These are phyloP conservation scores for Colletes gigas DNA, from an alignment of 1,140 invertebrate genomes.

Conservation along the genomic window DNA sequence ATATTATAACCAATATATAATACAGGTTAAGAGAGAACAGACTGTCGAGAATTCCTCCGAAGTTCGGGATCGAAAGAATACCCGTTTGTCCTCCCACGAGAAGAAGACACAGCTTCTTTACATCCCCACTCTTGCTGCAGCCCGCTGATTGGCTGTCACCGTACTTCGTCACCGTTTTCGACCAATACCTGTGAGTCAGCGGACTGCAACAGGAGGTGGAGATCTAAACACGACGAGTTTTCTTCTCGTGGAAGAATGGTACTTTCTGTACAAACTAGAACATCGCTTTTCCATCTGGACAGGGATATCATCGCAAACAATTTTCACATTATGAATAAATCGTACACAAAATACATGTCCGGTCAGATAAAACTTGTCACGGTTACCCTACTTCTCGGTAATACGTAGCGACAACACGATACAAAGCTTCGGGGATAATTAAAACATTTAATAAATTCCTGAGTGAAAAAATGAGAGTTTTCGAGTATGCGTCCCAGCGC, in stretches of 20 bases:
- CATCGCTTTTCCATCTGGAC: not conserved
- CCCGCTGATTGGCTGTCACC: too few relatives aligned
- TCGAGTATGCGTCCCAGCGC: not conserved
- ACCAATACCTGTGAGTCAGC: too few relatives aligned
- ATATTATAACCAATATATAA: too few relatives aligned
- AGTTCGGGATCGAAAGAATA: not conserved
- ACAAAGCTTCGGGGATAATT: not conserved
- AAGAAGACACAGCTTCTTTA: too few relatives aligned
- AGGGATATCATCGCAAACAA: constrained; percentile 21
- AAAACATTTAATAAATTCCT: not conserved
- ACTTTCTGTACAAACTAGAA: constrained; percentile 45
- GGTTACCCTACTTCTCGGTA: not conserved
- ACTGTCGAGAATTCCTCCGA: constrained; percentile 14
- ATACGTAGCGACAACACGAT: not conserved
- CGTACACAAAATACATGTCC: not conserved
- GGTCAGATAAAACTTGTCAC: not conserved
- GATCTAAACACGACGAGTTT: too few relatives aligned
- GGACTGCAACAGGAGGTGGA: too few relatives aligned
- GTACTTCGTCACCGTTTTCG: too few relatives aligned
- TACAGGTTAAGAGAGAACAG: constrained; percentile 23
- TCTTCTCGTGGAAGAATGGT: too few relatives aligned
- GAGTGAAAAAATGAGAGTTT: not conserved
- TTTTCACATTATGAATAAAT: not conserved
- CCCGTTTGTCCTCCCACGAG: not conserved
- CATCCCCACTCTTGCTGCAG: too few relatives aligned